Percentiles rank a stretch among this genome's conserved stretches.
Evolutionary conservation across 1,140 invertebrate genomes (phyloP).

Genomic region (Trypoxylus dichotomus): DNA sequence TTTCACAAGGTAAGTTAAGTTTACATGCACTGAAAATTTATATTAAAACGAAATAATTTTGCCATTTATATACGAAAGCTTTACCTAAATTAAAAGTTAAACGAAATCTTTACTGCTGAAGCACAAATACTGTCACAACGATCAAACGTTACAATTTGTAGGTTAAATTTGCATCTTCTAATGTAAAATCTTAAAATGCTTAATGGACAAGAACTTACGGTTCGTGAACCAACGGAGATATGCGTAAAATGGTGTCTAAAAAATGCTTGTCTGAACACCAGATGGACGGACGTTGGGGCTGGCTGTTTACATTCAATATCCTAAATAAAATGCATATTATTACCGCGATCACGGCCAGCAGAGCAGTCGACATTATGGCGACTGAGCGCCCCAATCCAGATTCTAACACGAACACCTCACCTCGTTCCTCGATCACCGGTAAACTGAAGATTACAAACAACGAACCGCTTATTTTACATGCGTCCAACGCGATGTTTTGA

Average conservation of each 20-base stretch:
- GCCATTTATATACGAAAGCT: too few species aligned
- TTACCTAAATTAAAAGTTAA: too few species aligned
- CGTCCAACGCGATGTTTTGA: neutral
- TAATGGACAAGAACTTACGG: slow-evolving; percentile 67
- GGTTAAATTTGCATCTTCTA: neutral
- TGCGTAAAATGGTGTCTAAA: slow-evolving; percentile 73
- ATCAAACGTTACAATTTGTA: too few species aligned
- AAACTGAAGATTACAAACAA: neutral
- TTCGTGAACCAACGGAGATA: slow-evolving; percentile 73
- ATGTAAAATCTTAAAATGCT: neutral
- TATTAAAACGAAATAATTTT: too few species aligned
- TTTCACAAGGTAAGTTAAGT: too few species aligned
- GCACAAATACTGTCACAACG: too few species aligned
- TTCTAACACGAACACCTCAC: slow-evolving; percentile 31
- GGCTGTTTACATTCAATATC: slow-evolving; percentile 80
- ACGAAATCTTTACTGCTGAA: too few species aligned
- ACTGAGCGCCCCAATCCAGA: slow-evolving; percentile 29
- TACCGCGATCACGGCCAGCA: slow-evolving; percentile 73
- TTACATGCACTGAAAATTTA: too few species aligned
- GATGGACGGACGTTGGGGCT: slow-evolving; percentile 71
- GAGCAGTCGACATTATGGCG: slow-evolving; percentile 69
- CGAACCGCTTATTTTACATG: neutral
- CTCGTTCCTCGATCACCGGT: neutral
- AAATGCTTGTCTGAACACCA: slow-evolving; percentile 75
- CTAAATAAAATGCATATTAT: slow-evolving; percentile 78